Conservation (phyloP, 2,113 vertebrate species). For the Tichodroma muraria region DNA sequence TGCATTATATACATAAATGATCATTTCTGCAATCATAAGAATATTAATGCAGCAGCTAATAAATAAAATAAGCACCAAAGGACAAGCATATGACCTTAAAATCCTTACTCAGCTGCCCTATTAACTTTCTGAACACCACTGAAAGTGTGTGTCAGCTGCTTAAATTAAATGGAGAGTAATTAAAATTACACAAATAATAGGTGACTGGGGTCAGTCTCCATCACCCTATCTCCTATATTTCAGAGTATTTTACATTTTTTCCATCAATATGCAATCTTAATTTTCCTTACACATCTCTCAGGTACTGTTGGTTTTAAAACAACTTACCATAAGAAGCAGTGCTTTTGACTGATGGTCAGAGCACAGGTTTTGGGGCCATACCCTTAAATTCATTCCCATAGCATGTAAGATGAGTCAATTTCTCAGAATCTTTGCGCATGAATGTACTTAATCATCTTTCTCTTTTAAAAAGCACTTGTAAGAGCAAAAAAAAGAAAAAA, state of each 20-base stretch:
- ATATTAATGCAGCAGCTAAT: slow-evolving; percentile 38
- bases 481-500: background rate
- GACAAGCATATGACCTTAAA: slow-evolving; percentile 61
- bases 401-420: background rate
- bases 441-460: background rate
- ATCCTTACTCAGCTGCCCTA: slow-evolving; percentile 66
- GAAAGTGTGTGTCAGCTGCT: slow-evolving; percentile 64
- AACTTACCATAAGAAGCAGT: background rate
- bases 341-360: background rate
- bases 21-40: slow-evolving; percentile 35
- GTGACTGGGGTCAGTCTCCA: slow-evolving; percentile 60
- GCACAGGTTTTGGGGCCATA: background rate
- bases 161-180: slow-evolving; percentile 70
- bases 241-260: slow-evolving; percentile 63
- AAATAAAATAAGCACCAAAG: slow-evolving; percentile 57
- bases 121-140: slow-evolving; percentile 68
- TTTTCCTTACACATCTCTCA: slow-evolving; percentile 39
- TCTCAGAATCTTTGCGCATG: background rate
- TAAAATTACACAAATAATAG: slow-evolving; percentile 72
- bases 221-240: slow-evolving; percentile 59
- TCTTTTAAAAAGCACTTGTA: background rate
- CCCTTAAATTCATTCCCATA: background rate
- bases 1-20: slow-evolving; percentile 22
- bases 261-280: slow-evolving; percentile 67
- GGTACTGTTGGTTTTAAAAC: slow-evolving; percentile 11